Conservation (phyloP, 1,140 invertebrate species). For the Portunus trituberculatus region DNA sequence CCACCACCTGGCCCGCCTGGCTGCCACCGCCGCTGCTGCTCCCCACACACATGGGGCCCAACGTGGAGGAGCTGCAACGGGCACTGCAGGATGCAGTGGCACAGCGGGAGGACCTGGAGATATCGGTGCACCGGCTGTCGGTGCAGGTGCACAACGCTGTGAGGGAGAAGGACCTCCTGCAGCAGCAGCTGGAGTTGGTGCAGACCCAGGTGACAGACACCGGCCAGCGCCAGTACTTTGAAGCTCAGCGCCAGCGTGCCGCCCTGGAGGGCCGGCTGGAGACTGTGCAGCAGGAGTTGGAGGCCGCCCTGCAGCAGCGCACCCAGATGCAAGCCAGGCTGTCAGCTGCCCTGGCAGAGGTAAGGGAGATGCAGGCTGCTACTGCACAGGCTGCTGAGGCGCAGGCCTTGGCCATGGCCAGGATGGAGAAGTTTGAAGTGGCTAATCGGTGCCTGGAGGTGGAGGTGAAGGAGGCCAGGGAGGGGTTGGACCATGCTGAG, state of each 20-base stretch:
- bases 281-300: conserved; percentile 70
- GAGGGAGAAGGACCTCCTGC: conserved; percentile 71
- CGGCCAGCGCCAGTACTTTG: conserved; percentile 74
- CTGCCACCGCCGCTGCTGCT: not conserved
- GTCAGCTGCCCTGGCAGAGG: conserved; percentile 31
- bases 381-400: conserved; percentile 53
- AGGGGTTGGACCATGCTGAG: conserved; percentile 33
- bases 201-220: conserved; percentile 74
- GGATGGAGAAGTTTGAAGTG: conserved; percentile 61
- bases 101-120: conserved; percentile 73
- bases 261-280: conserved; percentile 71
- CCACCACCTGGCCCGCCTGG: conserved; percentile 33
- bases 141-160: conserved; percentile 76
- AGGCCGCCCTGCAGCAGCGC: conserved; percentile 61
- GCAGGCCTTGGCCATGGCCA: conserved; percentile 53
- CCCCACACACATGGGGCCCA: not conserved
- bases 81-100: conserved; percentile 50
- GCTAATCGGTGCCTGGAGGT: conserved; percentile 58
- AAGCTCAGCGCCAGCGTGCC: conserved; percentile 70
- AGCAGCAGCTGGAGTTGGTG: conserved; percentile 72
- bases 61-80: conserved; percentile 63
- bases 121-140: conserved; percentile 70
- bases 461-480: conserved; percentile 29
- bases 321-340: conserved; percentile 59
- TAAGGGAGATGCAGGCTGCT: conserved; percentile 45